Evolutionary conservation across 2,888 invertebrate genomes (phyloP).

Genomic region (Parnassius apollo): DNA sequence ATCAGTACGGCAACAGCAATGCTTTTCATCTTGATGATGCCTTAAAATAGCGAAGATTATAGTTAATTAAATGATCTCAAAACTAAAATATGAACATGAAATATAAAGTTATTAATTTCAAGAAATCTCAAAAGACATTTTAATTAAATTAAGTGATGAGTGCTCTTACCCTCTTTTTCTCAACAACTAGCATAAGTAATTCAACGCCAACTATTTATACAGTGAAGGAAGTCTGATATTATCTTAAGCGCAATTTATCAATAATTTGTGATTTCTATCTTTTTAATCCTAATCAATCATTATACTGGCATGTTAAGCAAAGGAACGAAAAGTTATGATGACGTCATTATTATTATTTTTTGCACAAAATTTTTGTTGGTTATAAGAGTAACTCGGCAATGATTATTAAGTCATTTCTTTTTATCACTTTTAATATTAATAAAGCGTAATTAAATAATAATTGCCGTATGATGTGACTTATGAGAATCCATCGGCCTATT

Average conservation of each 20-base stretch:
- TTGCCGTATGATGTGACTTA: too few species aligned
- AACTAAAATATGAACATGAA: too few species aligned
- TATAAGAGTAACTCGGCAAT: too few species aligned
- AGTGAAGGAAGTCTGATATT: constrained; percentile 9
- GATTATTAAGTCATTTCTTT: too few species aligned
- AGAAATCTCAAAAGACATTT: too few species aligned
- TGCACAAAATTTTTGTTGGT: too few species aligned
- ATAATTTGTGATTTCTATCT: constrained; percentile 7
- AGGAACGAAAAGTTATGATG: not conserved
- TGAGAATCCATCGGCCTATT: too few species aligned
- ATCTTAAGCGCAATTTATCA: constrained; percentile 18
- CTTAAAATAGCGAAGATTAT: not conserved
- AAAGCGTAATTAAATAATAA: too few species aligned
- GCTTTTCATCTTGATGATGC: constrained; percentile 41
- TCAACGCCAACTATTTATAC: constrained; percentile 16
- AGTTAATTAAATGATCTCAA: too few species aligned
- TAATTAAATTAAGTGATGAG: not conserved
- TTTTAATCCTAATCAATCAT: constrained; percentile 13
- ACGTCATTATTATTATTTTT: too few species aligned
- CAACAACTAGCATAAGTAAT: constrained; percentile 1
- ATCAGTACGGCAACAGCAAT: constrained; percentile 37
- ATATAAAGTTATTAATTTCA: too few species aligned
- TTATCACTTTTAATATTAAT: too few species aligned
- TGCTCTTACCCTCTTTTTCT: constrained; percentile 12
- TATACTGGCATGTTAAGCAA: not conserved